Evolutionary conservation across 2,888 invertebrate species (phyloP), one percentile per base, ranked within the genome.

Genomic region (Rambutsinella grinnellia): DNA sequence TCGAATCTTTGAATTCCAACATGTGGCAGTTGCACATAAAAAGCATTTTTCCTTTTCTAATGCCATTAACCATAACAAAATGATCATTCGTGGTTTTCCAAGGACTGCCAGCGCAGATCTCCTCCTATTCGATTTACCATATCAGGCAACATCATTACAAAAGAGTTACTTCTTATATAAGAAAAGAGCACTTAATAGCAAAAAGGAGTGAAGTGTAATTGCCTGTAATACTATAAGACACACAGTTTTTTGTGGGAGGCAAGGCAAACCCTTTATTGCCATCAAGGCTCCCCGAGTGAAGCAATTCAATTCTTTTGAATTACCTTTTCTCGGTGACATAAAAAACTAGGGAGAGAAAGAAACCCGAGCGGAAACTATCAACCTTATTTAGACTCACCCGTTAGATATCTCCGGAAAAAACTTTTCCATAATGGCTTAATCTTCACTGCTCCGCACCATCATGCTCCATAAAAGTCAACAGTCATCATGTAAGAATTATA

Each of bases 261-360:
- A 62, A 56, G 51, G 15, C 54, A 46, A 71, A 56, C 65, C 72
- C 65, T 58, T 72, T 62, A 65, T 65, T 65, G 72, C 72, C 72
- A 58, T 72, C 65, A 72, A 65, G 72, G 57, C 23, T 65, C 58
- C 28, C 60, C 23, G 58, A 57, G 60, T 58, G 65, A 72, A 58
- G 72, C 72, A 72, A 72, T 72, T 72, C 72, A 72, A 72, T 72
- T 72, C 72, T 58, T 65, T 63, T 65, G 72, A 65, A 72, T 72
- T 65, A 65, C 72, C 72, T 72, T 65, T 72, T 65, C 65, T 72
- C 65, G 71, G 72, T 60, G 65, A 72, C 65, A 72, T 72, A 72
- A 72, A 72, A 65, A 60, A 53, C 57, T 24, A 58, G 53, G 46
- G 19, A 49, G 49, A n/a, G 49, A 49, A 49, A n/a, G 49, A 36